Conservation (phyloP, 2,888 invertebrate genomes). For the Dorcus parallelipipedus region DNA sequence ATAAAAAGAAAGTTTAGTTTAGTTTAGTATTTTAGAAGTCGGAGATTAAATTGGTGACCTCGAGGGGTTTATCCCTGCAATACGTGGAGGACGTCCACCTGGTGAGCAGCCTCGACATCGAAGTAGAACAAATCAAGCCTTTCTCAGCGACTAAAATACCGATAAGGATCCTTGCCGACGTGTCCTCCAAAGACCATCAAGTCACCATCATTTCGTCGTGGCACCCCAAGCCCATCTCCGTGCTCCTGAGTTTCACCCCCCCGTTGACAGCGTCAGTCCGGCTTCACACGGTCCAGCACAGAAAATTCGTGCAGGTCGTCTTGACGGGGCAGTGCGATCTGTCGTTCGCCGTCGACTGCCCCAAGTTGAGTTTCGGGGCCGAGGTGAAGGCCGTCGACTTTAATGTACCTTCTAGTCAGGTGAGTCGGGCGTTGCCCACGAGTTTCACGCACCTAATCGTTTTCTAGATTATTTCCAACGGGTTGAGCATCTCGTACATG, state of each 20-base stretch:
- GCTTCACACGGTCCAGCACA: constrained; percentile 77
- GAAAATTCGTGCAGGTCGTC: constrained; percentile 81
- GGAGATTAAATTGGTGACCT: constrained; percentile 61
- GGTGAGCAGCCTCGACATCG: constrained; percentile 52
- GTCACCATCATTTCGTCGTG: constrained; percentile 69
- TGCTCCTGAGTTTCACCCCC: constrained; percentile 76
- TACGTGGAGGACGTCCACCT: constrained; percentile 44
- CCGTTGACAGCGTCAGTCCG: constrained; percentile 79
- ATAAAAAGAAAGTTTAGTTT: too few relatives aligned
- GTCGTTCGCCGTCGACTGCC: constrained; percentile 33
- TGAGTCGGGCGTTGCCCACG: constrained; percentile 24
- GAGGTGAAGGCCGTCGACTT: constrained; percentile 33
- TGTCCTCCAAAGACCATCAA: constrained; percentile 64
- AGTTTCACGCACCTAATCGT: too few relatives aligned
- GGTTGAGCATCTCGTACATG: constrained; percentile 75
- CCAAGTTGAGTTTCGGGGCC: constrained; percentile 34
- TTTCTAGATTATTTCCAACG: constrained; percentile 64
- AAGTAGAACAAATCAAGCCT: constrained; percentile 38
- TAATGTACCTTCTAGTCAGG: constrained; percentile 42
- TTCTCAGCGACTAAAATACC: constrained; percentile 38
- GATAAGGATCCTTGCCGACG: constrained; percentile 67
- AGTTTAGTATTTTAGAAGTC: constrained; percentile 50
- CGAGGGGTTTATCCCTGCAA: constrained; percentile 64
- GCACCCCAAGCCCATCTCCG: constrained; percentile 68
- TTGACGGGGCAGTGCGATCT: constrained; percentile 57